Evolutionary conservation across 2,113 vertebrate genomes (phyloP).

Genomic region (Aegithalos caudatus): DNA sequence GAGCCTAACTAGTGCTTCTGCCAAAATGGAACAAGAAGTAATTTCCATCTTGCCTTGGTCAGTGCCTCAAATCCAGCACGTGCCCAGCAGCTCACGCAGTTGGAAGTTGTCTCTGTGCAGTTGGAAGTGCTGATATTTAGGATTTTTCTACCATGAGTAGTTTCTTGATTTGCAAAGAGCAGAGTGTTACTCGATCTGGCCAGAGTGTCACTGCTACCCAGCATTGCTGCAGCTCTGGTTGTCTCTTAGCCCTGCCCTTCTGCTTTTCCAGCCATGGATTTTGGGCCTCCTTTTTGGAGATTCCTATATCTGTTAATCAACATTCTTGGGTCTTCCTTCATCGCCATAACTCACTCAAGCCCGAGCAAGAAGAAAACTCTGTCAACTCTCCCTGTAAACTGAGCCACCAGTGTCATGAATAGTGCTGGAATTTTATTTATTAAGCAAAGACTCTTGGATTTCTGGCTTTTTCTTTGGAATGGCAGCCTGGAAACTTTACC

Average conservation of each 20-base stretch:
- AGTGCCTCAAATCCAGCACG: accelerated
- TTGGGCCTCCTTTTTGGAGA: background rate
- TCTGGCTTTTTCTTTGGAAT: conserved; percentile 39
- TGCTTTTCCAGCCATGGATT: background rate
- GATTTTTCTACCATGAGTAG: background rate
- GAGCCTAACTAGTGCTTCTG: background rate
- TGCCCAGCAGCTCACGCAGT: background rate
- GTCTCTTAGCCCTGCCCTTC: background rate
- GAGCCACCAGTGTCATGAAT: conserved; percentile 10
- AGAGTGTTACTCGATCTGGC: background rate
- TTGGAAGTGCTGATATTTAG: background rate
- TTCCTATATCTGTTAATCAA: conserved; percentile 4
- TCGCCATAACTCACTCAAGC: background rate
- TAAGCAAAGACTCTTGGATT: conserved; percentile 48
- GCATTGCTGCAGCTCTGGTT: background rate
- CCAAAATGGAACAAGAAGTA: background rate
- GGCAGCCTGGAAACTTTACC: conserved; percentile 65
- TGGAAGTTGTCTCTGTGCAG: background rate
- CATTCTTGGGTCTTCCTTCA: conserved; percentile 58
- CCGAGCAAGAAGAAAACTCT: conserved; percentile 37
- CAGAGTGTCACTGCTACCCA: background rate
- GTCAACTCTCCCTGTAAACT: conserved; percentile 49
- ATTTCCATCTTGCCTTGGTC: background rate
- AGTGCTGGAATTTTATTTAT: conserved; percentile 53
- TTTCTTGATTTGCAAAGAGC: background rate